Evolutionary conservation across 2,888 invertebrate species (phyloP).

Genomic region (Eutolmus rufibarbis): DNA sequence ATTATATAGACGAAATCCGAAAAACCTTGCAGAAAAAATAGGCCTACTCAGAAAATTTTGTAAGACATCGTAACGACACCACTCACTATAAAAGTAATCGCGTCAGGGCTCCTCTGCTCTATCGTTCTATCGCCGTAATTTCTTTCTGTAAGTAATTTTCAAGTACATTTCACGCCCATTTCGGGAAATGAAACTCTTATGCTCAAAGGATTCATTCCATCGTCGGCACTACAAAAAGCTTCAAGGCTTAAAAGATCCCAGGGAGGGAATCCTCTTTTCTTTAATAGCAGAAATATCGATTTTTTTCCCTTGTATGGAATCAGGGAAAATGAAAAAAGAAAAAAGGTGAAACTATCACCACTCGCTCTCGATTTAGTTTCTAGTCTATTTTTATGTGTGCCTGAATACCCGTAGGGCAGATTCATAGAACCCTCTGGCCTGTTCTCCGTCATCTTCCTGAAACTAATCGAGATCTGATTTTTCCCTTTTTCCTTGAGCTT

Average conservation of each 20-base stretch:
- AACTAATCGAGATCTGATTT: constrained; percentile 22
- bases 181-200: constrained; percentile 25
- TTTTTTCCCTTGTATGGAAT: neutral
- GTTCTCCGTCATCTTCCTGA: neutral
- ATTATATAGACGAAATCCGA: neutral
- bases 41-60: neutral
- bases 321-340: neutral
- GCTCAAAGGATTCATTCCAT: constrained; percentile 22
- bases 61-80: neutral
- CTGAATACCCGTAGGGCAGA: neutral
- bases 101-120: neutral
- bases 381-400: neutral
- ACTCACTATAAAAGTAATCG: neutral
- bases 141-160: constrained; percentile 19
- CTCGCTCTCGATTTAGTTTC: neutral
- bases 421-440: neutral
- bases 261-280: constrained; percentile 2
- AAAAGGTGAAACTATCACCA: constrained; percentile 10
- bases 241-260: neutral
- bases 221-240: neutral
- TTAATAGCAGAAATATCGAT: constrained; percentile 30
- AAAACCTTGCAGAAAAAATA: neutral
- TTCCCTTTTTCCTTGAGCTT: neutral
- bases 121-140: neutral
- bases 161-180: constrained; percentile 29